Percentiles rank a stretch among this genome's conserved stretches.
Conservation (phyloP, 2,113 vertebrate species). For the Melanotaenia duboulayi region DNA sequence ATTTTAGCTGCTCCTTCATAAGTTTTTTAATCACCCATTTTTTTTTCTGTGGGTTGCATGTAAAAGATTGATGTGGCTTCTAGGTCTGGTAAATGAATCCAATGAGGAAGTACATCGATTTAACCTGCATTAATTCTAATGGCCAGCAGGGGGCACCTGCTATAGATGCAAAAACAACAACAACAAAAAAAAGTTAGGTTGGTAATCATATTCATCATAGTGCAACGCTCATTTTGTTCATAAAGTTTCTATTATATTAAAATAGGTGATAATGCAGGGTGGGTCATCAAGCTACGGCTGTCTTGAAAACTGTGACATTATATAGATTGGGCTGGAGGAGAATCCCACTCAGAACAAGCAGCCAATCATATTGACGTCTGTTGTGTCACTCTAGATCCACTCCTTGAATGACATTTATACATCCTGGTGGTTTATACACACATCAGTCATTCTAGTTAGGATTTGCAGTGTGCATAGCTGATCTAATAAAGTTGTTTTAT, state of each 20-base stretch:
- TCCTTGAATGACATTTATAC: too few species aligned
- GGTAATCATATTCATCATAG: background rate
- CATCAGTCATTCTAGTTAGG: too few species aligned
- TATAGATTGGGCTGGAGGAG: too few species aligned
- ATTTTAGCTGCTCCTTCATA: background rate
- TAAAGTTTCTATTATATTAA: slow-evolving; percentile 20
- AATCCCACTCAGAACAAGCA: background rate
- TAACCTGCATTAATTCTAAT: background rate
- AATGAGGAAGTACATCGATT: background rate
- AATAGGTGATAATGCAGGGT: background rate
- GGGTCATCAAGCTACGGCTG: too few species aligned
- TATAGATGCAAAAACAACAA: background rate
- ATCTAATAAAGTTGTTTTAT: too few species aligned
- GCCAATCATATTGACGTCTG: slow-evolving; percentile 22
- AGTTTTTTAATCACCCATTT: too few species aligned
- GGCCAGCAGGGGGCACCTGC: background rate
- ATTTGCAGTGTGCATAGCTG: too few species aligned
- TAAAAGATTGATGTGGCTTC: background rate
- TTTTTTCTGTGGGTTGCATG: background rate
- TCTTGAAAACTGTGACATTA: too few species aligned
- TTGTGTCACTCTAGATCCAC: too few species aligned
- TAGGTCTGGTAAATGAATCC: background rate
- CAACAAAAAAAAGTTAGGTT: background rate
- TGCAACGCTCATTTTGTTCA: background rate
- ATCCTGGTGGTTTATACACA: too few species aligned